Base-by-base conservation (phyloP, 2,113 vertebrate species). In the Malurus cyaneus region DNA sequence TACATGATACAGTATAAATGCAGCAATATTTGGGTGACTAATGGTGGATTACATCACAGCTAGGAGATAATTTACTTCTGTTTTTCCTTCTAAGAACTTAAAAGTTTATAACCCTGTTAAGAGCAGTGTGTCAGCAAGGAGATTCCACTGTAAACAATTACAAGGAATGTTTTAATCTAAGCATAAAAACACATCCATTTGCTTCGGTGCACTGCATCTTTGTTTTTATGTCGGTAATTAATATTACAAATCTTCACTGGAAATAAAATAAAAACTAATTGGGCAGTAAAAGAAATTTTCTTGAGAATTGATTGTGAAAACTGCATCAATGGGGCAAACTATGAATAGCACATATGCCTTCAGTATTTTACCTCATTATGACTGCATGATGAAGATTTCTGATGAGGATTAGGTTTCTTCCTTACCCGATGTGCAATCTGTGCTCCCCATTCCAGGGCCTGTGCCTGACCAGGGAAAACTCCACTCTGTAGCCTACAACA, bases 181-280 rank as follows among this genome's bases (percentile, higher is more conserved):
- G 49, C 76, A 82, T 79, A 89, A 95, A 94, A 93, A 70, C 4
- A 5, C 50, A 89, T 47, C 60, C 28, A 36, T 87, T 96, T 81
- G 86, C 92, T 94, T 94, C 85, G 54, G 57, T 42, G 39, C 39
- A 47, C n/a, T 66, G 70, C 88, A 70, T 91, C 91, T 93, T 92
- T 57, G 44, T 28, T 94, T 97, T 95, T 91, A 93, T 46, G 79
- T 34, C 78, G 71, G 74, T 82, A 94, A 90, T 96, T 93, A 97
- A 93, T 95, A 94, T 89, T 91, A 81, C 8, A 41, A 86, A 92
- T 80, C 66, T 81, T 81, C 46, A 28, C 36, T 23, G 85, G 74
- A 93, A 94, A 93, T 92, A 89, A 89, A 92, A 87, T 95, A 87
- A 96, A 95, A 96, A 67, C 32, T 87, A 96, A 95, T 88, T 92